Evolutionary conservation across 2,113 vertebrate species (phyloP).

Genomic region (Spea bombifrons): DNA sequence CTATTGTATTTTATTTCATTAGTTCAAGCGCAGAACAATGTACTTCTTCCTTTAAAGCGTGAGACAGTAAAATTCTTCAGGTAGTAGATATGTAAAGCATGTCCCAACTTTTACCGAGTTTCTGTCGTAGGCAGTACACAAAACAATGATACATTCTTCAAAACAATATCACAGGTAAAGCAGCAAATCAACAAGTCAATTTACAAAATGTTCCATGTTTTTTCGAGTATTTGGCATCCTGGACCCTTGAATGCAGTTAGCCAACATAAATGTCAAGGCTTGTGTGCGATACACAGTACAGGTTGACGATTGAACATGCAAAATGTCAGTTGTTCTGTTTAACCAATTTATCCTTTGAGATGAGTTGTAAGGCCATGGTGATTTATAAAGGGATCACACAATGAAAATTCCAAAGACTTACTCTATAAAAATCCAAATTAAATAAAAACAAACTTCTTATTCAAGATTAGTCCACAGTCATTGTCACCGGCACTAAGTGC

Average conservation of each 20-base stretch:
- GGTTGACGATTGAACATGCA: slow-evolving; percentile 74
- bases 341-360: slow-evolving; percentile 68
- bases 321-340: slow-evolving; percentile 64
- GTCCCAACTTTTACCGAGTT: slow-evolving; percentile 69
- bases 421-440: slow-evolving; percentile 66
- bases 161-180: slow-evolving; percentile 73
- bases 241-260: slow-evolving; percentile 73
- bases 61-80: slow-evolving; percentile 70
- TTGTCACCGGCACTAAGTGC: slow-evolving; percentile 69
- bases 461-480: slow-evolving; percentile 65
- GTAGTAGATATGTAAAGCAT: slow-evolving; percentile 71
- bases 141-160: slow-evolving; percentile 71
- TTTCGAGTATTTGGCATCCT: slow-evolving; percentile 80
- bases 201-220: slow-evolving; percentile 71
- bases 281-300: slow-evolving; percentile 70
- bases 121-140: slow-evolving; percentile 77
- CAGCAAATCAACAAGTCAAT: slow-evolving; percentile 73
- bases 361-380: slow-evolving; percentile 81
- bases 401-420: slow-evolving; percentile 67
- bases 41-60: slow-evolving; percentile 71
- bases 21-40: slow-evolving; percentile 79
- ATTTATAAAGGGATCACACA: slow-evolving; percentile 75
- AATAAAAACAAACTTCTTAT: slow-evolving; percentile 58
- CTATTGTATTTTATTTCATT: slow-evolving; percentile 82
- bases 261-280: slow-evolving; percentile 75